Evolutionary conservation across 2,888 invertebrate species (phyloP).

Genomic region (Ochropleura leucogaster): DNA sequence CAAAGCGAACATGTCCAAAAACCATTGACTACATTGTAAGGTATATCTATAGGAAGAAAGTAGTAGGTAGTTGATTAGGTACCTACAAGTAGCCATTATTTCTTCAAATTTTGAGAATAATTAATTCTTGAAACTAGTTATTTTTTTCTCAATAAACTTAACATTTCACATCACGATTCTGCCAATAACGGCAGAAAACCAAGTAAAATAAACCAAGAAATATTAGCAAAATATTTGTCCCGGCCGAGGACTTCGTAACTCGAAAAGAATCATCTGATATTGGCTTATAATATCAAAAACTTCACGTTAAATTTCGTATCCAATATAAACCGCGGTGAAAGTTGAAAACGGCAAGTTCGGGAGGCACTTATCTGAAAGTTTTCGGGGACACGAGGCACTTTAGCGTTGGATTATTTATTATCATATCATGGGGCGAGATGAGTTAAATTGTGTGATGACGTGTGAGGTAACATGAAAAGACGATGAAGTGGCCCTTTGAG

Average conservation of each 20-base stretch:
- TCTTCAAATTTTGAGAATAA: background rate
- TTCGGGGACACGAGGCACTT: slow-evolving; percentile 73
- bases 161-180: slow-evolving; percentile 45
- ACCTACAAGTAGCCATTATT: background rate
- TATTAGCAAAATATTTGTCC: slow-evolving; percentile 64
- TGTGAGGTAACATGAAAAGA: slow-evolving; percentile 80
- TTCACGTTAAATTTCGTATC: slow-evolving; percentile 80
- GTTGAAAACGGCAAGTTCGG: slow-evolving; percentile 70
- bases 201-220: slow-evolving; percentile 50
- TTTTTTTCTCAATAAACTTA: slow-evolving; percentile 21
- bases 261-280: slow-evolving; percentile 72
- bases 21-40: too few relatives aligned
- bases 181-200: slow-evolving; percentile 29
- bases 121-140: background rate
- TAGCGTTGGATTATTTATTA: slow-evolving; percentile 75
- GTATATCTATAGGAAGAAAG: background rate
- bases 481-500: slow-evolving; percentile 82
- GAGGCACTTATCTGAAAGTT: slow-evolving; percentile 75
- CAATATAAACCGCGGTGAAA: slow-evolving; percentile 79
- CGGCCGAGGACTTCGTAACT: slow-evolving; percentile 57
- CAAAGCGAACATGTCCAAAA: too few relatives aligned
- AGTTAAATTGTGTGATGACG: slow-evolving; percentile 78
- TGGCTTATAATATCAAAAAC: slow-evolving; percentile 76
- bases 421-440: slow-evolving; percentile 67
- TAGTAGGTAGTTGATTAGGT: too few relatives aligned